Evolutionary conservation across 2,113 vertebrate genomes (phyloP), one percentile per base, ranked within the genome.

Genomic region (Motacilla tschutschensis): DNA sequence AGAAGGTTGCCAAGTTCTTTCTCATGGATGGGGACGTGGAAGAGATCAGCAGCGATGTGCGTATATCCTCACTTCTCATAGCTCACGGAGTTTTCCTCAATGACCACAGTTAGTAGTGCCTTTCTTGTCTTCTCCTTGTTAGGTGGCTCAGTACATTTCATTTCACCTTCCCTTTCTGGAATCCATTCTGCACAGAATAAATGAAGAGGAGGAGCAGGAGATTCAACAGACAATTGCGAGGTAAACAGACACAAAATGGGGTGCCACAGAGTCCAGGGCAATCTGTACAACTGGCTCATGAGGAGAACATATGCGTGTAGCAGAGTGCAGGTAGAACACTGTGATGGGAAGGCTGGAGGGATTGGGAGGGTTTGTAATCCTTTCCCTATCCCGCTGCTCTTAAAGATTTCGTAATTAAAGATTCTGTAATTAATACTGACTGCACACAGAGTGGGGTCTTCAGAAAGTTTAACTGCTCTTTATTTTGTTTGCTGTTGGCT

Each of bases 71-170:
- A 7, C 1, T 40, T 50, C 36, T 31, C 9, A 8, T 0, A 24
- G 50, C 12, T 38, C 14, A 5, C 41, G 9, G 44, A 1, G 1
- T 5, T 63, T 17, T 63, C 35, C 43, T 46, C 22, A 6, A 0
- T 33, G 19, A 4, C 20, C 5, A 0, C 0, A 7, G 14, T 29
- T 14, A 3, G 31, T 24, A 9, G 26, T 18, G 17, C n/a, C 5
- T 46, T 83, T 78, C 36, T 53, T 48, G 12, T 63, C 15, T 9
- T 46, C 50, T 28, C 35, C 18, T 51, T 54, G 11, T 18, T 78
- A 99, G 99, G 98, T 99, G 48, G 98, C 99, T 76, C 98, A 98
- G 77, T 99, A 99, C 70, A 96, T 99, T 75, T 98, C 98, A 57
- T 97, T 99, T 87, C 97, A 98, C 65, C 96, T 98, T 81, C 97